These are phyloP conservation scores for Chironomus riparius DNA, from an alignment of 2,888 invertebrate species.

Conservation along the genomic window DNA sequence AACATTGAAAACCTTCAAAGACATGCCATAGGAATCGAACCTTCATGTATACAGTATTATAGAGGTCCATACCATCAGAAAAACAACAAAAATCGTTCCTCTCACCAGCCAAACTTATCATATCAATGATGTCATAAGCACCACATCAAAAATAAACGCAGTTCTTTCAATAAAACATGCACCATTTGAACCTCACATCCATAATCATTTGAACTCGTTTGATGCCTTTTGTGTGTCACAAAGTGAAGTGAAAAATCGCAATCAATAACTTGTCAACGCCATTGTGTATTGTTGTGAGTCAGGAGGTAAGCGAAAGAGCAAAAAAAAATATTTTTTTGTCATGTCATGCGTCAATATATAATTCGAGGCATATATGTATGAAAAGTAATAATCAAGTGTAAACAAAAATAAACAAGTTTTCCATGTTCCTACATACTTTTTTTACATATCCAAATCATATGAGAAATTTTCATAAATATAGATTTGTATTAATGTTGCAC, in stretches of 20 bases:
- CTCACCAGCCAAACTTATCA: too few species aligned
- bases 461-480: neutral
- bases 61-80: too few species aligned
- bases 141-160: too few species aligned
- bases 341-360: conserved; percentile 2
- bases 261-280: conserved; percentile 3
- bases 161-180: too few species aligned
- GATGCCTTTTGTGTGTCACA: neutral
- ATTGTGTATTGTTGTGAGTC: too few species aligned
- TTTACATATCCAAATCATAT: neutral
- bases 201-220: neutral
- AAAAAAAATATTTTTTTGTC: neutral
- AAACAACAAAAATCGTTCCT: too few species aligned
- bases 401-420: neutral
- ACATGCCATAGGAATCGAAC: too few species aligned
- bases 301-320: neutral
- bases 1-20: too few species aligned
- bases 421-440: neutral
- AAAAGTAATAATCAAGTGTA: neutral
- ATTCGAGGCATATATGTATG: neutral
- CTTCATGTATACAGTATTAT: too few species aligned
- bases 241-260: neutral
- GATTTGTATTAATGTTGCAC: neutral
- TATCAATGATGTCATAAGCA: too few species aligned
- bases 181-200: too few species aligned